Evolutionary conservation across 2,797 vertebrate genomes (phyloP), one percentile per base, ranked within the genome.

Genomic region (Muscicapa striata): DNA sequence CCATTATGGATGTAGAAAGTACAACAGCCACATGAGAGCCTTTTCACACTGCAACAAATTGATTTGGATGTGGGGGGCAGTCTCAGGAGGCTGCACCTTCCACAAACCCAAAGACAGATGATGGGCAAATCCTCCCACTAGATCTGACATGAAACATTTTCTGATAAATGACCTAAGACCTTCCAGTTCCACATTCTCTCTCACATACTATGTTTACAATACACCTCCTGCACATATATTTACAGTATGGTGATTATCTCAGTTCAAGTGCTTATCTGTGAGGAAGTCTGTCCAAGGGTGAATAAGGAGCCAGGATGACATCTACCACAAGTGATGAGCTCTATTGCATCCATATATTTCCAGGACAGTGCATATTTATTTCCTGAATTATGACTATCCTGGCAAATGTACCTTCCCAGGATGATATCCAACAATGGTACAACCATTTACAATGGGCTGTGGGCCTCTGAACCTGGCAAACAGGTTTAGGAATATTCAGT

Each of bases 361-460:
- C 84, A 96, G 67, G 74, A 95, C 57, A 82, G 64, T 76, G 67
- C 36, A 91, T 80, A 96, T 94, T 94, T 95, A 84, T 96, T 96
- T 96, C 89, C 93, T 94, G 87, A 90, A 92, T 91, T 49, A 95
- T 91, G 83, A 84, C 57, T 86, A 36, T 57, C 45, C 83, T 96
- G 96, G 94, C 89, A 95, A 90, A 84, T 61, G 38, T 61, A 70
- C 70, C 57, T 87, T 90, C 54, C 74, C 62, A 93, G 91, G 94
- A 97, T 64, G 54, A 68, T 49, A 94, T 95, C 93, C 95, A 95
- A 15, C 29, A 68, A 89, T 43, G 67, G 87, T 54, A 94, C 77
- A 93, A 66, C 77, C 41, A 93, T 79, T 95, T 93, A 45, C 79
- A 91, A 94, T 64, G 70, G 80, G 64, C 61, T 82, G 34, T 41